Percentiles rank a stretch among this genome's conserved stretches.
Evolutionary conservation across 2,113 vertebrate genomes (phyloP).

Genomic region (Peromyscus leucopus): DNA sequence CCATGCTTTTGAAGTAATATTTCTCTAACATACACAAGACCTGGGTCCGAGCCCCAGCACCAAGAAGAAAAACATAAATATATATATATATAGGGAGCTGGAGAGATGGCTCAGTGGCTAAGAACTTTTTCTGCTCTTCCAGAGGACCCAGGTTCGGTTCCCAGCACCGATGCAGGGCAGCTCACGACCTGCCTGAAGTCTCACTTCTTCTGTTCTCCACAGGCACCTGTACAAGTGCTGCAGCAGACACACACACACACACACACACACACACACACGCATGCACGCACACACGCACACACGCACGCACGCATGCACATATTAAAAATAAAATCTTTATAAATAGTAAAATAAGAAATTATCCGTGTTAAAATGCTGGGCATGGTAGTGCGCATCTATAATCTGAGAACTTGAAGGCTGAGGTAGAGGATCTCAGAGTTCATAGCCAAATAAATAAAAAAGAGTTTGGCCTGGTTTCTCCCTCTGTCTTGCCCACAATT

Average conservation of each 20-base stretch:
- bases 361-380: not conserved
- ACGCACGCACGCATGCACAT: fast-evolving
- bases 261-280: too few relatives aligned
- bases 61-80: not conserved
- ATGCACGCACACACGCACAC: too few relatives aligned
- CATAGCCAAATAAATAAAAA: not conserved
- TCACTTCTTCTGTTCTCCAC: not conserved
- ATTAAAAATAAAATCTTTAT: not conserved
- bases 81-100: not conserved
- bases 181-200: not conserved
- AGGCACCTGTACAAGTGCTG: not conserved
- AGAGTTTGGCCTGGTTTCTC: not conserved
- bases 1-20: not conserved
- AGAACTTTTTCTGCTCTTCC: not conserved
- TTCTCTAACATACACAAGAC: not conserved
- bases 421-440: not conserved
- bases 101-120: not conserved
- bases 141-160: not conserved
- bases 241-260: too few relatives aligned
- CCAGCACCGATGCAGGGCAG: not conserved
- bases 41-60: not conserved
- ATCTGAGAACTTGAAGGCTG: not conserved
- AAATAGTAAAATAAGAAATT: not conserved
- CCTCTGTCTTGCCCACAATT: too few relatives aligned
- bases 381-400: too few relatives aligned